Base-by-base conservation (phyloP, 2,113 vertebrate genomes). In the Ursus arctos region DNA sequence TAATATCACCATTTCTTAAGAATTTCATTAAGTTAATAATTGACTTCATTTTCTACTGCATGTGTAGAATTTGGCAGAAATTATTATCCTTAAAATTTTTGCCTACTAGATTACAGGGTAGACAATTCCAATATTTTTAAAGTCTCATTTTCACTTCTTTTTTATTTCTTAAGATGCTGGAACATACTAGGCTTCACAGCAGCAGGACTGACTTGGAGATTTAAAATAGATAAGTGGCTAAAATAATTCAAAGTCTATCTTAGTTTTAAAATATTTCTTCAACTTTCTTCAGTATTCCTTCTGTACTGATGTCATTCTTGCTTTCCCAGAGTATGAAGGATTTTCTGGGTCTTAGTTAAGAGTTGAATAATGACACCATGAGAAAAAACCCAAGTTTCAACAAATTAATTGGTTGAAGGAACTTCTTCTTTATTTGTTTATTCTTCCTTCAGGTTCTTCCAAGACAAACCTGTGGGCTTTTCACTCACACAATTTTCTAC, bases 401-500 rank as follows among this genome's bases (percentile, higher is more conserved):
- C 71, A 14, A 21, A 36, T 86, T 53, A 36, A 69, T 22, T 65
- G 61, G 36, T 28, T 72, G 1, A 67, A 81, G 19, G 51, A 31
- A 36, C 0, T 31, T n/a, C 77, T 69, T 88, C 61, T 74, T 91
- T 43, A 51, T 59, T 9, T 74, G 1, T 28, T 92, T 13, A 15
- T 71, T 98, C 94, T 98, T 90, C 96, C 87, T 98, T 51, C 97
- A 99, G 99, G 99, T 99, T 95, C 99, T 99, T 98, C 99, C 99
- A 87, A 99, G 99, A 80, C 99, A 99, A 98, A 99, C 99, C 0
- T 99, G 99, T 96, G 99, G 99, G 84, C 99, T 99, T 94, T 99
- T 99, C 98, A 99, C 99, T 71, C 99, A 99, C 98, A 99, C 99
- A 31, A 99, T 99, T 99, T 99, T 99, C 99, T 99, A 99, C 98